Evolutionary conservation across 2,113 vertebrate species (phyloP), one percentile per base, ranked within the genome.

Genomic region (Salvelinus fontinalis): DNA sequence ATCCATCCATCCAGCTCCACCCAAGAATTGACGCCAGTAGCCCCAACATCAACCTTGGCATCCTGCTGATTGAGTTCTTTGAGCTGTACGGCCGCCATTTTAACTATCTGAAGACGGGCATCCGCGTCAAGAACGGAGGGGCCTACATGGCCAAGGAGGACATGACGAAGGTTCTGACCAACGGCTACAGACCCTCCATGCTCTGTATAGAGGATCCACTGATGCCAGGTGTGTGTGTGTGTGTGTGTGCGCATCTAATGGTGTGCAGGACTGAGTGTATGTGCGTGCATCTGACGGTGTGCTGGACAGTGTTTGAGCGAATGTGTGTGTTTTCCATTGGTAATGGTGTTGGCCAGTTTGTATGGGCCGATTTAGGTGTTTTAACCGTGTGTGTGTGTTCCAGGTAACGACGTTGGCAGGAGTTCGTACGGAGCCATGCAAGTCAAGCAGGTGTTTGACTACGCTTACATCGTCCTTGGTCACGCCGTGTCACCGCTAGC

Each of bases 31-130:
- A 99, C 81, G 96, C 96, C 88, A 95, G 95, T 82, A 95, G 94
- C 86, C 95, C 95, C 86, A 95, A 89, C 79, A 95, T 95, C 86
- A 99, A 99, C 90, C 93, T 98, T 84, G 98, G 97, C 80, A 93
- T 98, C 90, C 93, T 99, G 91, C 95, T 99, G 89, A 99, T 99
- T 81, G 98, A 99, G 89, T 99, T 99, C 94, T 99, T 99, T 86
- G 97, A 99, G 92, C 91, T 99, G 71, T 99, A 98, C 75, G 98
- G 97, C 81, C 95, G 97, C 85, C 96, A 99, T 89, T 99, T 99
- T 88, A 99, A 99, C 93, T 99, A 99, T 91, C 91, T 98, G 93
- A 98, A 99, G 93, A 98, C 98, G 65, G 98, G 96, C 81, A 98
- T 99, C 83, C 95, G 97, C 86, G 98, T 99, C 91, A 97, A 95